Percentiles rank a stretch among this genome's conserved stretches.
Conservation (phyloP, 2,888 invertebrate genomes). For the Lypha dubia region DNA sequence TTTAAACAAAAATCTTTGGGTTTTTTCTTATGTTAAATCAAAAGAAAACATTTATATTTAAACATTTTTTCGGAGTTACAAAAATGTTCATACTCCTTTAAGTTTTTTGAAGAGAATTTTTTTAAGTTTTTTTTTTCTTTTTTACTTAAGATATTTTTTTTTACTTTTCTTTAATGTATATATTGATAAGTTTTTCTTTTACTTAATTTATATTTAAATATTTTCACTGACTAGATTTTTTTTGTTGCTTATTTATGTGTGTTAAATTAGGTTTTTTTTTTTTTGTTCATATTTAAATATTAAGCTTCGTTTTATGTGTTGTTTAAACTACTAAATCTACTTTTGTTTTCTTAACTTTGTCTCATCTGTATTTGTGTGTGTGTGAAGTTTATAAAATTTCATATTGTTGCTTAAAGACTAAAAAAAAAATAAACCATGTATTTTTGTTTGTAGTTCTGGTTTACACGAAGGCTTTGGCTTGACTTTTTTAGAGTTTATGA, state of each 20-base stretch:
- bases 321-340: conserved; percentile 63
- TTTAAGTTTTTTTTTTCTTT: conserved; percentile 24
- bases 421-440: conserved; percentile 49
- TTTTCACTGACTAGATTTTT: conserved; percentile 72
- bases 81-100: conserved; percentile 34
- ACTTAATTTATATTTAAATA: conserved; percentile 68
- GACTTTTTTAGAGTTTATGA: too few relatives aligned
- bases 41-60: conserved; percentile 45
- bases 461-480: too few relatives aligned
- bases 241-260: conserved; percentile 68
- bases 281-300: conserved; percentile 44
- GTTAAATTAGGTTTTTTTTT: conserved; percentile 40
- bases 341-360: conserved; percentile 43
- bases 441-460: conserved; percentile 58
- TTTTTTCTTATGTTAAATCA: conserved; percentile 50
- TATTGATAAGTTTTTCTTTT: conserved; percentile 41
- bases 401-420: conserved; percentile 59
- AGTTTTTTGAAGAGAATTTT: conserved; percentile 25
- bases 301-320: conserved; percentile 61
- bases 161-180: conserved; percentile 27
- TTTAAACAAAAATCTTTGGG: conserved; percentile 70
- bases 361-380: conserved; percentile 26
- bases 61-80: conserved; percentile 30
- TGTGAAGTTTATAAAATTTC: conserved; percentile 29
- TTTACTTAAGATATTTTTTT: conserved; percentile 46